These are phyloP conservation scores for Drosophila merina DNA, from an alignment of 2,888 invertebrate genomes.

Conservation along the genomic window DNA sequence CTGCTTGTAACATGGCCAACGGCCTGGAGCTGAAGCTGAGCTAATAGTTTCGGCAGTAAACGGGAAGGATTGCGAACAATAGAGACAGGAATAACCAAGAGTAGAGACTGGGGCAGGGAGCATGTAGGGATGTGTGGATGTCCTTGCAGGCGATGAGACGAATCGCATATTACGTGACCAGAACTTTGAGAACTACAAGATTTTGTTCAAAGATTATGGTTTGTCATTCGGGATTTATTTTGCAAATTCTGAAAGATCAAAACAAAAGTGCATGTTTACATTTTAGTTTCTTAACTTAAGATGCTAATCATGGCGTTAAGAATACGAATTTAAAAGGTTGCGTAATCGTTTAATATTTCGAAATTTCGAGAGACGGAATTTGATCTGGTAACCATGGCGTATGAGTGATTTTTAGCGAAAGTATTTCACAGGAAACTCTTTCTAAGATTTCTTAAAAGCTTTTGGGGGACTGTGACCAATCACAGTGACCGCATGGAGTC, in stretches of 20 bases:
- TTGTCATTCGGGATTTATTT: slow-evolving; percentile 1
- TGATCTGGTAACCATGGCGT: neutral
- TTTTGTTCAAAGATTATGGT: neutral
- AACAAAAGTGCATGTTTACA: neutral
- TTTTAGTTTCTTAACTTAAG: neutral
- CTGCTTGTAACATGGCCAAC: slow-evolving; percentile 65
- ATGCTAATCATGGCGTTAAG: neutral
- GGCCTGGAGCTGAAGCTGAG: slow-evolving; percentile 47
- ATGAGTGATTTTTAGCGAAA: neutral
- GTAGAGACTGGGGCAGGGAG: slow-evolving; percentile 23
- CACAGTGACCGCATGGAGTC: slow-evolving; percentile 18
- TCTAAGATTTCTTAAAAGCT: neutral
- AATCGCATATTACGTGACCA: slow-evolving; percentile 18
- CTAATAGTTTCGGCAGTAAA: slow-evolving; percentile 46
- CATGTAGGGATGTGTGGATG: slow-evolving; percentile 7
- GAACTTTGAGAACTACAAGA: neutral
- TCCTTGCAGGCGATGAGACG: slow-evolving; percentile 13
- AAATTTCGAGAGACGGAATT: too few species aligned
- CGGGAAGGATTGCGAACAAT: slow-evolving; percentile 33
- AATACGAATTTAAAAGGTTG: neutral
- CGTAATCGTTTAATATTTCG: neutral
- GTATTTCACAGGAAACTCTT: too few species aligned
- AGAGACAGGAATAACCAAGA: slow-evolving; percentile 33
- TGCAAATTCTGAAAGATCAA: neutral
- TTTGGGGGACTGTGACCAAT: neutral